Base-by-base conservation (phyloP, 2,113 vertebrate species). In the Dicaeum eximium region DNA sequence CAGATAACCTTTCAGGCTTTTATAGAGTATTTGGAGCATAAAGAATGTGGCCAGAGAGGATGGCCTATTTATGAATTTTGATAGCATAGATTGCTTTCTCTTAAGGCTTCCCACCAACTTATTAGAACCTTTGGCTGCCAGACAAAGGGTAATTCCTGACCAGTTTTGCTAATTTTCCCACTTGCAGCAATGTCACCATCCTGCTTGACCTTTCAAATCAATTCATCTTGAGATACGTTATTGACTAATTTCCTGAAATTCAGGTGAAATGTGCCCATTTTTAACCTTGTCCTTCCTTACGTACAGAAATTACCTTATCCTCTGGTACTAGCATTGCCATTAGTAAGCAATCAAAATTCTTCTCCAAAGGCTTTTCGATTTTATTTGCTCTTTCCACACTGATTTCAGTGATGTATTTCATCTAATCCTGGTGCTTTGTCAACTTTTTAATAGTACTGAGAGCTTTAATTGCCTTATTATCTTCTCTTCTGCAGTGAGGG, bases 261-360 rank as follows among this genome's bases (percentile, higher is more conserved):
- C 94, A 93, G 84, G 86, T 95, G 78, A 95, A 96, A 96, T 86
- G 61, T 91, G 79, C 37, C 65, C 90, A 96, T 97, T 95, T 93
- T 97, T 97, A 97, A 96, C 95, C 86, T 92, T 82, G 42, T 87
- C 93, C 84, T 92, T 96, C 90, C 84, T 95, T 91, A 69, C 1
- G 11, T 50, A 85, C 70, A 92, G 92, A 94, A 97, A 97, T 96
- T 95, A 88, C 92, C 83, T 88, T 95, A 92, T 91, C 91, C 90
- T 95, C 94, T 95, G 95, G 81, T 97, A 73, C 84, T 94, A 96
- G 91, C 90, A n/a, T 71, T 50, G 56, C 81, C 95, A 92, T 97
- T 96, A 97, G 95, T 95, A 92, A 96, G 97, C 96, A 95, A 97
- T 97, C 96, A 97, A 96, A 96, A 94, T 87, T 88, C 96, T 96